Percentiles rank a stretch among this genome's conserved stretches.
These are phyloP conservation scores for Polydrusus pterygomalis DNA, from an alignment of 2,888 invertebrate species.

Conservation along the genomic window DNA sequence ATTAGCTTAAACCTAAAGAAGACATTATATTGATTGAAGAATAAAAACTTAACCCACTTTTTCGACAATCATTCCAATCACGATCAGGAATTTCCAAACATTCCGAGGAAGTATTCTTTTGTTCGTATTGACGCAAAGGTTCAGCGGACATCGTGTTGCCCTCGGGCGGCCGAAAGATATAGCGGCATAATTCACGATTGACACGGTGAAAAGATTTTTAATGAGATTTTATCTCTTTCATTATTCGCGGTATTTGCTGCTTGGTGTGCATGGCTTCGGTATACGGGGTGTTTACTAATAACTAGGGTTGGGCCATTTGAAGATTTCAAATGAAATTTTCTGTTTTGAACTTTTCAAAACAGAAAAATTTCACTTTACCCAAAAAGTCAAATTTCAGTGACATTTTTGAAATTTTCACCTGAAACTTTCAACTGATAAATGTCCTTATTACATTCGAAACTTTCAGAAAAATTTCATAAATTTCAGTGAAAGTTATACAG, in stretches of 20 bases:
- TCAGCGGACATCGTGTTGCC: constrained; percentile 37
- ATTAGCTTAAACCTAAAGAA: too few relatives aligned
- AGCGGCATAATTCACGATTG: constrained; percentile 40
- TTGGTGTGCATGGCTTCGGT: constrained; percentile 9
- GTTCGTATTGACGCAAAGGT: constrained; percentile 15
- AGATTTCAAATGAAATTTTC: too few relatives aligned
- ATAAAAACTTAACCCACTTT: background rate
- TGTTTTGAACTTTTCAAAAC: too few relatives aligned
- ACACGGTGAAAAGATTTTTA: constrained; percentile 42
- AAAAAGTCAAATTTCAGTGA: too few relatives aligned
- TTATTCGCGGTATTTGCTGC: background rate
- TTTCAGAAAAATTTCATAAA: too few relatives aligned
- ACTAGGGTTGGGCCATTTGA: too few relatives aligned
- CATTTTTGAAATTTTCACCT: too few relatives aligned
- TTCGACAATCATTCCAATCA: background rate
- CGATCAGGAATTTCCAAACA: background rate
- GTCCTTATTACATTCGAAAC: too few relatives aligned
- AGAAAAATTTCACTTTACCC: too few relatives aligned
- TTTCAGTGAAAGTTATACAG: too few relatives aligned
- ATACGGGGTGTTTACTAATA: background rate
- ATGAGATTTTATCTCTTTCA: constrained; percentile 38
- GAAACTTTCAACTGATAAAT: too few relatives aligned
- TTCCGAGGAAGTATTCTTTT: constrained; percentile 27
- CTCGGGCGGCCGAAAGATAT: constrained; percentile 27
- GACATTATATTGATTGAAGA: too few relatives aligned